A percentile compares a stretch with the other conserved stretches of the same genome.
Conservation (phyloP, 2,888 invertebrate genomes). For the Acanthosepion pharaonis region DNA sequence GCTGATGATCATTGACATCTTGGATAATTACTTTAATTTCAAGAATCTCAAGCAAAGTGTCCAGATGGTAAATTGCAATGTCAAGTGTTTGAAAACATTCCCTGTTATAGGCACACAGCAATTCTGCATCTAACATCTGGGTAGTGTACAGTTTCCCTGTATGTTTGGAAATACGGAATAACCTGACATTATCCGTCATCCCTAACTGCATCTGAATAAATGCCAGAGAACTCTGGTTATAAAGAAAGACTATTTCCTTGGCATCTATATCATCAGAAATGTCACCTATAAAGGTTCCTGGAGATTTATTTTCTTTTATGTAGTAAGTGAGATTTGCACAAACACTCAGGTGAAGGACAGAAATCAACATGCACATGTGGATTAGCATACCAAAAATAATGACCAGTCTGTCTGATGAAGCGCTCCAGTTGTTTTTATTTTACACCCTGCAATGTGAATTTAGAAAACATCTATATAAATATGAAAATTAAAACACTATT, state of each 20-base stretch:
- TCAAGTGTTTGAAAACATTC: background rate
- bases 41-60: background rate
- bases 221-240: background rate
- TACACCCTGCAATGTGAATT: background rate
- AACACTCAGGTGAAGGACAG: background rate
- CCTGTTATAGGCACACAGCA: background rate
- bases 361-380: background rate
- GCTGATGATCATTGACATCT: background rate
- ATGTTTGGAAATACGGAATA: background rate
- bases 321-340: background rate
- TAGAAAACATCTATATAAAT: background rate
- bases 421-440: background rate
- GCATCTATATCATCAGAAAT: background rate
- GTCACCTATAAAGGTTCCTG: background rate
- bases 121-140: background rate
- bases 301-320: background rate
- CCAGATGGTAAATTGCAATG: background rate
- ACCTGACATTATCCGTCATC: background rate
- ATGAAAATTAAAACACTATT: background rate
- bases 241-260: background rate
- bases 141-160: background rate
- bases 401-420: background rate
- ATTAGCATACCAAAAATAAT: background rate
- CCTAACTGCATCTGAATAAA: background rate
- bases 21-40: background rate